A percentile compares a stretch with the other conserved stretches of the same genome.
Conservation (phyloP, 2,888 invertebrate species). For the Rhodophaea formosa region DNA sequence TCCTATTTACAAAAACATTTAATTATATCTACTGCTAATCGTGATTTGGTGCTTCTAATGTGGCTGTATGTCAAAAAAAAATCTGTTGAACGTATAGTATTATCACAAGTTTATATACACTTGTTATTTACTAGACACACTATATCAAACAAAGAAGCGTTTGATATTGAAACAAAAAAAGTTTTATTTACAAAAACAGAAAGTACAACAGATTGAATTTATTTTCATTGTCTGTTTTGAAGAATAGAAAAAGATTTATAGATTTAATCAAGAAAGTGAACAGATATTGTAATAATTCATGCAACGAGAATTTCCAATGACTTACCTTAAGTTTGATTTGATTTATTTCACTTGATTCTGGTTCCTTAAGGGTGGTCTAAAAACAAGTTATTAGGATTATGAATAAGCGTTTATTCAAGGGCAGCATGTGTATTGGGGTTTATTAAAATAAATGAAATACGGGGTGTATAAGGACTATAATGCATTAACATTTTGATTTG, state of each 20-base stretch:
- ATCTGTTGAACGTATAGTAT: conserved; percentile 13
- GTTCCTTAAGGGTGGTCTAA: conserved; percentile 67
- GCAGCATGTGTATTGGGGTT: conserved; percentile 18
- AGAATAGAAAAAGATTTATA: neutral
- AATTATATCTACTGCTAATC: conserved; percentile 27
- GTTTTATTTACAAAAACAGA: conserved; percentile 46
- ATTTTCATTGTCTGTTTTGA: conserved; percentile 15
- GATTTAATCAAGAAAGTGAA: conserved; percentile 8
- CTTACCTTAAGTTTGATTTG: conserved; percentile 75
- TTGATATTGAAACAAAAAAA: conserved; percentile 35
- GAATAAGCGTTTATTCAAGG: conserved; percentile 54
- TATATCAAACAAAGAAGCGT: conserved; percentile 42
- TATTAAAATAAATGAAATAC: neutral
- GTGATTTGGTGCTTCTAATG: conserved; percentile 11
- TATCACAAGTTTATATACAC: conserved; percentile 35
- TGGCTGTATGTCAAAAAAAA: neutral
- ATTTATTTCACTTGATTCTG: conserved; percentile 56
- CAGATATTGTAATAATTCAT: conserved; percentile 5
- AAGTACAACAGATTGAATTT: conserved; percentile 21
- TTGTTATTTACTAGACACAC: conserved; percentile 57
- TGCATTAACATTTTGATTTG: too few relatives aligned
- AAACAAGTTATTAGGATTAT: conserved; percentile 59
- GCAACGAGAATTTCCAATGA: conserved; percentile 24
- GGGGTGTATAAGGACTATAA: too few relatives aligned
- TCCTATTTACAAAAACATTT: conserved; percentile 69